Evolutionary conservation across 2,888 invertebrate genomes (phyloP).

Genomic region (Tribolium freemani): DNA sequence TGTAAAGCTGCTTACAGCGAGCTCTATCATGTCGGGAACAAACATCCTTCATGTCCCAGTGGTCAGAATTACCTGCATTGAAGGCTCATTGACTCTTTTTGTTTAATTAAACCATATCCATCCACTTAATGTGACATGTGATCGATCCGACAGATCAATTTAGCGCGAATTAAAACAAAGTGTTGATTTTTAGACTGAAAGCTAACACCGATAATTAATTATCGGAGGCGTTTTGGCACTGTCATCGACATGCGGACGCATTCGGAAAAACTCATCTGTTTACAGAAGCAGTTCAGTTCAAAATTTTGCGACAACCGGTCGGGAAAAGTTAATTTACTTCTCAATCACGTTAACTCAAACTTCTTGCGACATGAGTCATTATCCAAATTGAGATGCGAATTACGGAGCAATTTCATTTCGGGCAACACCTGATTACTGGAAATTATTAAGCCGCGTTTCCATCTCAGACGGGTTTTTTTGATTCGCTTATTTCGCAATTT

Average conservation of each 20-base stretch:
- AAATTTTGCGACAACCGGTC: slow-evolving; percentile 15
- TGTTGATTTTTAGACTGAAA: slow-evolving; percentile 24
- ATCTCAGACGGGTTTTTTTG: slow-evolving; percentile 12
- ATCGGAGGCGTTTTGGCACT: slow-evolving; percentile 22
- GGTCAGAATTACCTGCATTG: slow-evolving; percentile 10
- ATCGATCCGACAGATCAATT: slow-evolving; percentile 21
- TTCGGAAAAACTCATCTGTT: slow-evolving; percentile 11
- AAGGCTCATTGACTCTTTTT: neutral
- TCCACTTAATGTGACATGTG: slow-evolving; percentile 31
- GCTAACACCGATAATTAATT: slow-evolving; percentile 35
- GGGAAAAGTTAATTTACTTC: slow-evolving; percentile 23
- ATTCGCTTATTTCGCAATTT: slow-evolving; percentile 21
- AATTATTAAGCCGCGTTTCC: slow-evolving; percentile 16
- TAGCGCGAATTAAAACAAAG: slow-evolving; percentile 16
- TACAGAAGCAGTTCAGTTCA: slow-evolving; percentile 12
- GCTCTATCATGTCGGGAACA: slow-evolving; percentile 7
- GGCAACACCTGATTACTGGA: slow-evolving; percentile 30
- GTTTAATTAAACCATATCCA: slow-evolving; percentile 26
- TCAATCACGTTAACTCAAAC: slow-evolving; percentile 31
- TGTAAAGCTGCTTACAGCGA: slow-evolving; percentile 32
- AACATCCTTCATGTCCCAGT: slow-evolving; percentile 1
- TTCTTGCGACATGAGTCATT: slow-evolving; percentile 28
- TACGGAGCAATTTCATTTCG: slow-evolving; percentile 15
- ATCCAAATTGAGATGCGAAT: slow-evolving; percentile 18
- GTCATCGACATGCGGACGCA: slow-evolving; percentile 6